A percentile compares a stretch with the other conserved stretches of the same genome.
Evolutionary conservation across 2,888 invertebrate species (phyloP).

Genomic region (Latrodectus elegans): DNA sequence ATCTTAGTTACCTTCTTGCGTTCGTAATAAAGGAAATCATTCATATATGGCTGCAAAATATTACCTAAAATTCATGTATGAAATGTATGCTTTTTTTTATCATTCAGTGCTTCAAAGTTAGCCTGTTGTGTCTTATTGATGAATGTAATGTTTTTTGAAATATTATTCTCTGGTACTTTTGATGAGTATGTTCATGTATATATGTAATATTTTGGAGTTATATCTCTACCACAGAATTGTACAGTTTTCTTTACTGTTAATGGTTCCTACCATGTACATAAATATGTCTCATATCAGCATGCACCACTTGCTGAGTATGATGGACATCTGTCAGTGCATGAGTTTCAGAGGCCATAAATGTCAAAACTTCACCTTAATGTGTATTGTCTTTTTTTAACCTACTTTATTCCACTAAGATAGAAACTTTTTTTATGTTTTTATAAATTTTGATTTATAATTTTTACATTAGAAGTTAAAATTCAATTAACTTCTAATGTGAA

Average conservation of each 20-base stretch:
- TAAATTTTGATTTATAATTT: too few relatives aligned
- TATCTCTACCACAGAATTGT: constrained; percentile 46
- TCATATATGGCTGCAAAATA: too few relatives aligned
- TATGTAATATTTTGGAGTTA: constrained; percentile 64
- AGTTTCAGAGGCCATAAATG: constrained; percentile 66
- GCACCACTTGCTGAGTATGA: constrained; percentile 37
- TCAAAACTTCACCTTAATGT: constrained; percentile 49
- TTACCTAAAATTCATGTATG: too few relatives aligned
- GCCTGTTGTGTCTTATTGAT: constrained; percentile 62
- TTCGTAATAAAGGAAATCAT: too few relatives aligned
- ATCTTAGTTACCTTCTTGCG: too few relatives aligned
- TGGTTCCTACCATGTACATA: constrained; percentile 68
- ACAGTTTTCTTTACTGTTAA: constrained; percentile 69
- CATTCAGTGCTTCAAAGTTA: constrained; percentile 39
- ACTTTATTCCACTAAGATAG: too few relatives aligned
- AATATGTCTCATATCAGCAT: constrained; percentile 52
- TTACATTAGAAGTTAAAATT: too few relatives aligned
- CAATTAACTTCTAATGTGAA: too few relatives aligned
- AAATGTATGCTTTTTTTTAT: constrained; percentile 19
- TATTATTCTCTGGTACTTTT: constrained; percentile 63
- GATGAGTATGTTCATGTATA: constrained; percentile 65
- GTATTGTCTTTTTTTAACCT: constrained; percentile 14
- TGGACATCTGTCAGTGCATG: constrained; percentile 63
- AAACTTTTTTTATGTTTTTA: too few relatives aligned
- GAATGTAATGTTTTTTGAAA: constrained; percentile 62